Percentiles rank a stretch among this genome's conserved stretches.
phyloP scores from a whole-genome alignment of 37 sponge, comb jelly and placozoan genomes.

The Lycopodina hypogea region DNA sequence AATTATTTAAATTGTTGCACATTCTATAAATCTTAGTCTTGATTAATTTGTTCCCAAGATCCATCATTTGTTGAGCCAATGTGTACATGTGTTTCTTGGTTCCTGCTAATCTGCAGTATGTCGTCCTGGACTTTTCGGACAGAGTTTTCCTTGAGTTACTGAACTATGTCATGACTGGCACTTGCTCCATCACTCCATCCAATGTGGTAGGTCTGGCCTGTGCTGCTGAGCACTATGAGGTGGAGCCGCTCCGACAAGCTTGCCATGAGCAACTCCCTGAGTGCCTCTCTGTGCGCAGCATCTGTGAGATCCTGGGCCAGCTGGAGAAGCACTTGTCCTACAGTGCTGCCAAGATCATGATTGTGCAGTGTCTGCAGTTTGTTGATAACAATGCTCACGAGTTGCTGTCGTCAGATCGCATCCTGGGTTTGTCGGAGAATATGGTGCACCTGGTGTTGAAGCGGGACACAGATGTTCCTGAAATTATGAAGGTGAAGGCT shows the following conservation, averaged over 20 bases:
- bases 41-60: too few relatives aligned
- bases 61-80: too few relatives aligned
- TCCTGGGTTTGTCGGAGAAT: constrained; percentile 67
- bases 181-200: constrained; percentile 59
- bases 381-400: constrained; percentile 71
- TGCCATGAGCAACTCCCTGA: constrained; percentile 63
- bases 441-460: constrained; percentile 71
- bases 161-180: constrained; percentile 76
- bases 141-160: constrained; percentile 69
- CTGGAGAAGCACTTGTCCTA: constrained; percentile 76
- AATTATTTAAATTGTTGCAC: too few relatives aligned
- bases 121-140: constrained; percentile 42
- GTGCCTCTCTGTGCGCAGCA: constrained; percentile 47
- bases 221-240: constrained; percentile 81
- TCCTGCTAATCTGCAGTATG: constrained; percentile 33
- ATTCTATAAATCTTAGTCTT: too few relatives aligned
- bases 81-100: too few relatives aligned
- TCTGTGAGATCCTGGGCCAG: constrained; percentile 69
- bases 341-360: constrained; percentile 72
- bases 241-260: constrained; percentile 79
- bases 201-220: constrained; percentile 79
- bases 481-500: constrained; percentile 86
- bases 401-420: constrained; percentile 48
- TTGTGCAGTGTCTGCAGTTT: constrained; percentile 70
- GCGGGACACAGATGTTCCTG: constrained; percentile 53